Conservation (phyloP, 2,888 invertebrate genomes). For the Kuschelorhynchus macadamiae region DNA sequence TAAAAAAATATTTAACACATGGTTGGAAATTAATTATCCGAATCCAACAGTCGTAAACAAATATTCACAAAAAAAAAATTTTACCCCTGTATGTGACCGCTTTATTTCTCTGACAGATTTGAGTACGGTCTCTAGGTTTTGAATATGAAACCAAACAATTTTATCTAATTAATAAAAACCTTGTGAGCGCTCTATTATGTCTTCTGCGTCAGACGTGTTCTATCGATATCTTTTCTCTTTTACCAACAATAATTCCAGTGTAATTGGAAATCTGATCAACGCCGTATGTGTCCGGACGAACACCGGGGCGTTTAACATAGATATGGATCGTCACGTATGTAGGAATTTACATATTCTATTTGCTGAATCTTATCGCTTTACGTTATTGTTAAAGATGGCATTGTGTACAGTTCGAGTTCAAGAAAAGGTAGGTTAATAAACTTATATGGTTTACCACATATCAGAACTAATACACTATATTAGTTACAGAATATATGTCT, state of each 20-base stretch:
- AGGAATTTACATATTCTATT: constrained; percentile 50
- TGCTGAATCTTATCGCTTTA: constrained; percentile 50
- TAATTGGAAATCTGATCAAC: constrained; percentile 53
- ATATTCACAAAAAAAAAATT: too few relatives aligned
- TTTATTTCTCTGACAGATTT: too few relatives aligned
- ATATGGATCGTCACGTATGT: constrained; percentile 52
- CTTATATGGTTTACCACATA: too few relatives aligned
- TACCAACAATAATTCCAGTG: constrained; percentile 41
- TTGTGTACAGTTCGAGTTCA: constrained; percentile 38
- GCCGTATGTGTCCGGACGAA: constrained; percentile 45
- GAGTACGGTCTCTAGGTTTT: too few relatives aligned
- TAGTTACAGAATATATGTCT: too few relatives aligned
- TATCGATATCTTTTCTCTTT: constrained; percentile 39
- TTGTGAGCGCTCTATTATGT: not conserved
- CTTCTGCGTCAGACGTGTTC: constrained; percentile 26
- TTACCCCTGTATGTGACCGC: too few relatives aligned
- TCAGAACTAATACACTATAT: too few relatives aligned
- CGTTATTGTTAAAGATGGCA: constrained; percentile 45
- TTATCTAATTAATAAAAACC: too few relatives aligned
- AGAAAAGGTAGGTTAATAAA: constrained; percentile 31
- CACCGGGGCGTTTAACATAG: constrained; percentile 50
- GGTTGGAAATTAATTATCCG: too few relatives aligned
- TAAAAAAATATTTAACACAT: too few relatives aligned
- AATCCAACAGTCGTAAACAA: too few relatives aligned
- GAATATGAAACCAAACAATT: too few relatives aligned